A percentile compares a stretch with the other conserved stretches of the same genome.
Conservation (phyloP, 2,797 vertebrate genomes). For the Peromyscus attwateri region DNA sequence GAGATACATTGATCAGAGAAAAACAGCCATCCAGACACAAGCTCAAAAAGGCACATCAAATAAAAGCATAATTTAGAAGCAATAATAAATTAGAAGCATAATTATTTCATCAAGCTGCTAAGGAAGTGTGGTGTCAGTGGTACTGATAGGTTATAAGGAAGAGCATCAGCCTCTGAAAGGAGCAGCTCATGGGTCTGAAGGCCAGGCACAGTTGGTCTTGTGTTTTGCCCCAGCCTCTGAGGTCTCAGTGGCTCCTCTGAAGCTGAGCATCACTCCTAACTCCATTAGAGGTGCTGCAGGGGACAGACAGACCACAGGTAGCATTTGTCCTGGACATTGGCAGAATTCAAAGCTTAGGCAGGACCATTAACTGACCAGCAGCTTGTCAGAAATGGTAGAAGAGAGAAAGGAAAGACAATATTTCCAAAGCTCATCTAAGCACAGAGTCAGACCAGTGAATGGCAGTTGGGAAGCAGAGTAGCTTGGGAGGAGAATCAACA, state of each 20-base stretch:
- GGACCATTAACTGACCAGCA: not conserved
- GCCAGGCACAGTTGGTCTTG: not conserved
- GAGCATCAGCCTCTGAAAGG: not conserved
- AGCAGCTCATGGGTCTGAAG: not conserved
- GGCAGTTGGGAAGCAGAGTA: not conserved
- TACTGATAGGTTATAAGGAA: not conserved
- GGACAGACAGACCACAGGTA: not conserved
- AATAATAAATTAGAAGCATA: not conserved
- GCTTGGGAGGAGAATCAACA: not conserved
- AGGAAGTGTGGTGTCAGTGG: not conserved
- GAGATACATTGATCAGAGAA: not conserved
- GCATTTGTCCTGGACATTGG: not conserved
- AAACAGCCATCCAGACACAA: not conserved
- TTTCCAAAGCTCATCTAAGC: not conserved
- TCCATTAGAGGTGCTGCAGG: constrained; percentile 3
- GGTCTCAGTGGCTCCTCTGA: not conserved
- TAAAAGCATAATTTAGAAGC: constrained; percentile 28
- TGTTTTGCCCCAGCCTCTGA: not conserved
- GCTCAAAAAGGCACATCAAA: not conserved
- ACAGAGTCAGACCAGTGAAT: not conserved
- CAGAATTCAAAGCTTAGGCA: not conserved
- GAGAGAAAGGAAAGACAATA: not conserved
- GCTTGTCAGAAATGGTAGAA: not conserved
- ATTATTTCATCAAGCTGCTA: not conserved
- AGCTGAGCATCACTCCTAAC: not conserved